Evolutionary conservation across 2,888 invertebrate species (phyloP).

Genomic region (Drosophila histrio): DNA sequence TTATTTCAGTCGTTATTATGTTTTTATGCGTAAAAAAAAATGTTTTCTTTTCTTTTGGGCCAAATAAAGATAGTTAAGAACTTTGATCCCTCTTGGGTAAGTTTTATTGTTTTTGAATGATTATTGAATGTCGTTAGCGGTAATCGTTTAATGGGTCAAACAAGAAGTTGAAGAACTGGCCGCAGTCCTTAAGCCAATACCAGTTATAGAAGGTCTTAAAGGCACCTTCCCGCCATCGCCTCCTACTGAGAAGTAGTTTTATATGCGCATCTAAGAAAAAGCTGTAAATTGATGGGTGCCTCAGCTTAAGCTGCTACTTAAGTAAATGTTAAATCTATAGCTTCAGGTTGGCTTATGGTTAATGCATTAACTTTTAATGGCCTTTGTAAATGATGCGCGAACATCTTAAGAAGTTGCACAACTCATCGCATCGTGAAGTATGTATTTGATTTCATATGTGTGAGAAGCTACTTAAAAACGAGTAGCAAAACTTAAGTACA

Average conservation of each 20-base stretch:
- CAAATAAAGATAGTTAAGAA: conserved; percentile 10
- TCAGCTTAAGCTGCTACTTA: conserved; percentile 23
- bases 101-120: conserved; percentile 50
- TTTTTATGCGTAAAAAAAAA: conserved; percentile 8
- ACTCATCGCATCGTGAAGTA: conserved; percentile 6
- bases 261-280: conserved; percentile 15
- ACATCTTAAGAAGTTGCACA: conserved; percentile 15
- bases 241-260: conserved; percentile 7
- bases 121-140: conserved; percentile 51
- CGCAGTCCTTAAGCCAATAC: conserved; percentile 13
- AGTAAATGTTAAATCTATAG: conserved; percentile 42
- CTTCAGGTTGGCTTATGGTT: conserved; percentile 30
- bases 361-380: conserved; percentile 34
- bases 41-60: conserved; percentile 11
- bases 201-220: conserved; percentile 12
- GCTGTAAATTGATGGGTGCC: conserved; percentile 19
- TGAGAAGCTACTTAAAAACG: conserved; percentile 7
- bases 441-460: not conserved
- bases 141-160: conserved; percentile 49
- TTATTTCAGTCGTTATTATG: conserved; percentile 21
- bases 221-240: not conserved
- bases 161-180: conserved; percentile 4
- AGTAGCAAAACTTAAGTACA: conserved; percentile 6
- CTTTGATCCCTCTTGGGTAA: conserved; percentile 11
- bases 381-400: conserved; percentile 22